Evolutionary conservation across 2,113 vertebrate species (phyloP), one percentile per base, ranked within the genome.

Genomic region (Crotalus horridus): DNA sequence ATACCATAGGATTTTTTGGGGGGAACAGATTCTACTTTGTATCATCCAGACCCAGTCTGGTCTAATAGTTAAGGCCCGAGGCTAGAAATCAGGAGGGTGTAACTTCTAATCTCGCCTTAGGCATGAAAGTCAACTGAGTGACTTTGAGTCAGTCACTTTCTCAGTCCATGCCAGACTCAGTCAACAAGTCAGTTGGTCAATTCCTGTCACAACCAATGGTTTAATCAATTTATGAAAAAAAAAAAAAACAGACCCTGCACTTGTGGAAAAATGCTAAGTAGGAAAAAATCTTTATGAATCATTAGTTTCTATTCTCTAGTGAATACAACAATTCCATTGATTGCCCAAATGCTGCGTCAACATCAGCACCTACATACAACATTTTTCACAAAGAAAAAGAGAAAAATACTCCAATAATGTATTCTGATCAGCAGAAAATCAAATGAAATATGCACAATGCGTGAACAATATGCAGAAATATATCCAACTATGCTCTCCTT

Each of bases 301-400:
- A 51, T 2, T 85, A 58, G n/a, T 94, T 87, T 89, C 2, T 6
- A 20, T 96, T 92, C 69, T 6, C 6, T 1, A 26, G 17, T 20
- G 95, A 94, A 61, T 17, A 94, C 1, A 26, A 87, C 3, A 81
- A 23, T 21, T 89, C 85, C 54, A 88, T 64, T 89, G 91, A 88
- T 3, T 59, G 3, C 9, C 12, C 43, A 64, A 93, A 94, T 0
- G 0, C 23, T 54, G 3, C 3, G 3, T 85, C 74, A 87, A 53
- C 69, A 85, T 64, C 61, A 91, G 10, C 0, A 4, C 92, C 33
- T 59, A 90, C 51, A 94, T 55, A 56, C 6, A 64, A 23, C 29
- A 93, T 1, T 13, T 39, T 1, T 1, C 4, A 54, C 59, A 94
- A 24, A 55, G 96, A 20, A 93, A 87, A 33, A 92, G 33, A 0